A percentile compares a stretch with the other conserved stretches of the same genome.
Conservation (phyloP, 1,140 invertebrate genomes). For the Tenebrio molitor region DNA sequence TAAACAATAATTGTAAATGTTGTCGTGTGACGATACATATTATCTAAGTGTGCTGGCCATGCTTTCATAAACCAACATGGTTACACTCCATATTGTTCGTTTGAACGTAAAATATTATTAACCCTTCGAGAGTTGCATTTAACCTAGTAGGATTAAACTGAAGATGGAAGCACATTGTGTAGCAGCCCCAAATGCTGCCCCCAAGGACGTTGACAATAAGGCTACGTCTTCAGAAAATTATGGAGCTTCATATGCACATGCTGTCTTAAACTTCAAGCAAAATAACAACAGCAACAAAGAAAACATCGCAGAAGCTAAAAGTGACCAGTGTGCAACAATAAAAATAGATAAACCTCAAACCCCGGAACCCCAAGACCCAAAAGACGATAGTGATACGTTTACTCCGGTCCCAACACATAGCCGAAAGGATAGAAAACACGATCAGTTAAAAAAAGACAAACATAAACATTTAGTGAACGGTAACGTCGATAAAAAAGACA, state of each 20-base stretch:
- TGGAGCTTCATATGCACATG: slow-evolving; percentile 63
- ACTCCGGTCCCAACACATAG: slow-evolving; percentile 68
- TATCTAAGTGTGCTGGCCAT: slow-evolving; percentile 54
- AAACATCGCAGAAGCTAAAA: slow-evolving; percentile 54
- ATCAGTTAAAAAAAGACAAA: slow-evolving; percentile 59
- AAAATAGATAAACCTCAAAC: slow-evolving; percentile 46
- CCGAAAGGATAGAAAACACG: slow-evolving; percentile 68
- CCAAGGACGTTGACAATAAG: slow-evolving; percentile 34
- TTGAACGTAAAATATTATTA: slow-evolving; percentile 55
- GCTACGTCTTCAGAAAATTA: slow-evolving; percentile 49
- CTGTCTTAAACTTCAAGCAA: slow-evolving; percentile 62
- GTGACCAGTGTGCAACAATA: slow-evolving; percentile 45
- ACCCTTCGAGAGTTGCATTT: slow-evolving; percentile 48
- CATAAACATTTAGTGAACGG: slow-evolving; percentile 50
- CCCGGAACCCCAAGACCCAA: slow-evolving; percentile 26
- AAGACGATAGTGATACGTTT: slow-evolving; percentile 69
- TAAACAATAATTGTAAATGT: slow-evolving; percentile 36
- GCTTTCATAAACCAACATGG: slow-evolving; percentile 64
- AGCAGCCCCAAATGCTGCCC: slow-evolving; percentile 35
- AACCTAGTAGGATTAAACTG: slow-evolving; percentile 1
- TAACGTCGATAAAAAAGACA: slow-evolving; percentile 50
- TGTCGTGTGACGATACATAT: slow-evolving; percentile 38
- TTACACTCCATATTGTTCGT: slow-evolving; percentile 63
- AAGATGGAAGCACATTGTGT: slow-evolving; percentile 57
- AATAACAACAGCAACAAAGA: slow-evolving; percentile 56